Conservation (phyloP, 2,113 vertebrate genomes). For the Plecotus auritus region DNA sequence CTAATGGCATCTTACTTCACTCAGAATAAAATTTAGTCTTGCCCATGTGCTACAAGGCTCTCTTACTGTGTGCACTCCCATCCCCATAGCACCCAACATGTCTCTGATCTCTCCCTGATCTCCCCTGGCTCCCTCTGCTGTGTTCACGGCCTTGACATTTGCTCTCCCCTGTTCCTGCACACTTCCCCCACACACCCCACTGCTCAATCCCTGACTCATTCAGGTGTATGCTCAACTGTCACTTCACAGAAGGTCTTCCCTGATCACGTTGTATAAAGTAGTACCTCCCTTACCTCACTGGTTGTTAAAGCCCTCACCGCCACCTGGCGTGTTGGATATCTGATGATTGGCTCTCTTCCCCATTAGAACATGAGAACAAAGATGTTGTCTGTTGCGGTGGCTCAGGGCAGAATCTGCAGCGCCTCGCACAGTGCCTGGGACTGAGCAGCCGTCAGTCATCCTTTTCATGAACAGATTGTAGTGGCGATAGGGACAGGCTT, state of each 20-base stretch:
- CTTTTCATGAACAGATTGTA: not conserved
- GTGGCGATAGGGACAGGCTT: not conserved
- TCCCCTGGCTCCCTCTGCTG: not conserved
- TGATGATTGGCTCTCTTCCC: not conserved
- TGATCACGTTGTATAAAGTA: not conserved
- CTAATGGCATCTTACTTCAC: not conserved
- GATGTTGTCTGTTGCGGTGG: not conserved
- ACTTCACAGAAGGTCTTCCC: not conserved
- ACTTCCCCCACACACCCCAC: not conserved
- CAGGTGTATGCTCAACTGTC: not conserved
- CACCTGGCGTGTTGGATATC: rapidly evolving
- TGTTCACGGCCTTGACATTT: not conserved
- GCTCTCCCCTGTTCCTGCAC: not conserved
- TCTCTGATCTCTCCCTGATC: not conserved
- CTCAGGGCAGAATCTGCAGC: not conserved
- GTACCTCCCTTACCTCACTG: not conserved
- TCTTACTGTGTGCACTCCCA: not conserved
- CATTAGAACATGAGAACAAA: not conserved
- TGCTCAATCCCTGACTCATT: not conserved
- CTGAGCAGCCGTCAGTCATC: not conserved
- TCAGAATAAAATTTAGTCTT: not conserved
- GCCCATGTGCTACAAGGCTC: not conserved
- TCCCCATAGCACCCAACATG: rapidly evolving
- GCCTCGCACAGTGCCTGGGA: not conserved
- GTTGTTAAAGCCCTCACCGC: not conserved